A percentile compares a stretch with the other conserved stretches of the same genome.
These are phyloP conservation scores for Herpetotheres cachinnans DNA, from an alignment of 2,113 vertebrate species.

Conservation along the genomic window DNA sequence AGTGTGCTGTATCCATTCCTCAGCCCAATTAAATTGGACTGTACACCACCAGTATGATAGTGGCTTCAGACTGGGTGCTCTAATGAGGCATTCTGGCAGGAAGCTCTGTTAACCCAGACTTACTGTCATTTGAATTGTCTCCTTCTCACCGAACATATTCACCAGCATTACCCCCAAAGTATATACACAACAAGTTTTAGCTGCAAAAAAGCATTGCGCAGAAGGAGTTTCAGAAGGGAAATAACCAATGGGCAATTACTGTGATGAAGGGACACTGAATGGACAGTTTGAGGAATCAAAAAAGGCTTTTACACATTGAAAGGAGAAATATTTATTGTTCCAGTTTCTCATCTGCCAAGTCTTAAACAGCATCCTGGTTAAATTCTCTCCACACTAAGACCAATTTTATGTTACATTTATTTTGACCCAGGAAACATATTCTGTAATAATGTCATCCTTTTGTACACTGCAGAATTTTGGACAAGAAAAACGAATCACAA, in stretches of 20 bases:
- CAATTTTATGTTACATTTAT: background rate
- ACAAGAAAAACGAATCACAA: background rate
- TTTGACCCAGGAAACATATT: background rate
- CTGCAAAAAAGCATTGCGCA: background rate
- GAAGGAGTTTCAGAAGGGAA: background rate
- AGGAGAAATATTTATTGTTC: background rate
- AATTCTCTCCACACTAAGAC: background rate
- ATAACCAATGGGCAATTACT: background rate
- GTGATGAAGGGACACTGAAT: background rate
- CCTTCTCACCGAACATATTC: background rate
- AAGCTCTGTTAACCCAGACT: background rate
- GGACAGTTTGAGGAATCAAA: background rate
- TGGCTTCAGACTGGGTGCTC: conserved; percentile 6
- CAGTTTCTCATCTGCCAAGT: background rate
- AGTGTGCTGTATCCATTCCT: conserved; percentile 20
- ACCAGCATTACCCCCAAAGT: background rate
- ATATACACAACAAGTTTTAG: background rate
- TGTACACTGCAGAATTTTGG: background rate
- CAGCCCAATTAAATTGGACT: conserved; percentile 68
- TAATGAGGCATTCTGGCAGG: conserved; percentile 59
- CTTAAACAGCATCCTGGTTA: background rate
- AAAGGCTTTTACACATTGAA: background rate
- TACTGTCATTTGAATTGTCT: background rate
- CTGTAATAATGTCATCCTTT: background rate
- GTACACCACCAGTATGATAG: background rate